These are phyloP conservation scores for Rutilus rutilus DNA, from an alignment of 2,113 vertebrate genomes.

Conservation along the genomic window DNA sequence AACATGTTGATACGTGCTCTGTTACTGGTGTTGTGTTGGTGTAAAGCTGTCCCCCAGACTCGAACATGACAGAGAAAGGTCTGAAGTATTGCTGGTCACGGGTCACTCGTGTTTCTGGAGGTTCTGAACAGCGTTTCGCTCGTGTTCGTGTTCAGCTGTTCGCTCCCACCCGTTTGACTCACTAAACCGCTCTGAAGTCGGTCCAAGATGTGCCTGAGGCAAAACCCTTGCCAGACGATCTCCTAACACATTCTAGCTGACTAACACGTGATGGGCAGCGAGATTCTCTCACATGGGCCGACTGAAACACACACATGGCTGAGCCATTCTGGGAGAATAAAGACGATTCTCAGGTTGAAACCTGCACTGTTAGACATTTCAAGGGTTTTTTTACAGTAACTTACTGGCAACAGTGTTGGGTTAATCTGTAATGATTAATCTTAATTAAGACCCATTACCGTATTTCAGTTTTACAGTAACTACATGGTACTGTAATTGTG, in stretches of 20 bases:
- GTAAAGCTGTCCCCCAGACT: not conserved
- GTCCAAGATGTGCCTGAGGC: conserved; percentile 8
- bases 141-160: conserved; percentile 3
- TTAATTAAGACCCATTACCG: no score
- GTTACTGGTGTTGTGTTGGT: not conserved
- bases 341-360: not conserved
- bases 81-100: conserved; percentile 1
- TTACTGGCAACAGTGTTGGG: no score
- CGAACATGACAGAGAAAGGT: no score
- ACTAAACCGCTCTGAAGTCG: not conserved
- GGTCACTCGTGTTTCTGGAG: not conserved
- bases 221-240: not conserved
- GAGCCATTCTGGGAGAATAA: not conserved
- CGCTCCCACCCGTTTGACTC: conserved; percentile 12
- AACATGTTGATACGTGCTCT: not conserved
- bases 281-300: not conserved
- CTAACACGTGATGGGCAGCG: not conserved
- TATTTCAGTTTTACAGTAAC: no score
- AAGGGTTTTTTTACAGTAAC: no score
- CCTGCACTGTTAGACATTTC: not conserved
- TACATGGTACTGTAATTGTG: no score
- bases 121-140: not conserved
- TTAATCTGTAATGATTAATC: no score
- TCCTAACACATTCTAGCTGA: not conserved
- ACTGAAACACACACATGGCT: not conserved